Conservation (phyloP, 2,113 vertebrate species). For the Calypte anna region DNA sequence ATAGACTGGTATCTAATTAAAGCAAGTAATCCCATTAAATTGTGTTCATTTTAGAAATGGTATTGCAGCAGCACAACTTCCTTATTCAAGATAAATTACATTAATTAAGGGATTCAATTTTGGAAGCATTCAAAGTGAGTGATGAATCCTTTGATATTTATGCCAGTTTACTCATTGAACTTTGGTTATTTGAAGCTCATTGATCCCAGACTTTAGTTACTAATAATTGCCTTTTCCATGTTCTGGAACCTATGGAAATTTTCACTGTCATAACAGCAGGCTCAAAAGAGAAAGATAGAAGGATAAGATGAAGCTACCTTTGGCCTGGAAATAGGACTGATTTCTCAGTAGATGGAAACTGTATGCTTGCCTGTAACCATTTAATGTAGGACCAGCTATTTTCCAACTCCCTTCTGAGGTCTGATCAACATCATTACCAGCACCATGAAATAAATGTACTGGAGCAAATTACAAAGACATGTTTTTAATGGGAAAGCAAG, state of each 20-base stretch:
- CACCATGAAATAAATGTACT: not conserved
- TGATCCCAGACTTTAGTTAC: not conserved
- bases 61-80: constrained; percentile 13
- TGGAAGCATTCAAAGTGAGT: not conserved
- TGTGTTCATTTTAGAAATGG: constrained; percentile 7
- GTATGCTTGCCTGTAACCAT: not conserved
- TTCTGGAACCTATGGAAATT: not conserved
- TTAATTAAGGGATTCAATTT: constrained; percentile 47
- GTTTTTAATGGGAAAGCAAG: not conserved
- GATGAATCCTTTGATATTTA: not conserved
- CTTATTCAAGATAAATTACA: constrained; percentile 46
- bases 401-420: not conserved
- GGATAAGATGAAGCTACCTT: not conserved
- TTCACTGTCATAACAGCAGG: not conserved
- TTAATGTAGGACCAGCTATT: not conserved
- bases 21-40: not conserved
- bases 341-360: not conserved
- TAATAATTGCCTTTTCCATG: not conserved
- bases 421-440: not conserved
- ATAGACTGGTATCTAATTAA: constrained; percentile 9
- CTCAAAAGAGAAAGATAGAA: not conserved
- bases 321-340: not conserved
- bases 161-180: not conserved
- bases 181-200: not conserved
- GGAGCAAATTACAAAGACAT: not conserved